Evolutionary conservation across 2,113 vertebrate genomes (phyloP), one percentile per base, ranked within the genome.

Genomic region (Pterocles orientalis): DNA sequence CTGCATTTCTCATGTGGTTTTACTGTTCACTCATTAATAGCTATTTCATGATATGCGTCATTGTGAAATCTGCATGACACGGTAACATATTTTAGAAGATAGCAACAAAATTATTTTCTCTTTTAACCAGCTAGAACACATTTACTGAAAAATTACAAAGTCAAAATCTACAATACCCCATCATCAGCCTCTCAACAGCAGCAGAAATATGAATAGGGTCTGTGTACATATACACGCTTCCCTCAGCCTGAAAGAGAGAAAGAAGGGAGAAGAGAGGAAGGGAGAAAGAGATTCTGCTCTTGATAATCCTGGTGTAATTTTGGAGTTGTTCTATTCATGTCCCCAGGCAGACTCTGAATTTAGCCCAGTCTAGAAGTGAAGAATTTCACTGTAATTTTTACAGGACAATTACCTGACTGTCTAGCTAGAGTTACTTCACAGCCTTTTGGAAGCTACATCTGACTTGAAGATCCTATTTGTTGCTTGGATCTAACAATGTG

Each of bases 371-470:
- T 54, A 81, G 28, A 14, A 84, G 21, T 69, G 45, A 73, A 94
- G 28, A 80, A 84, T 82, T 53, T 54, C 45, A 57, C 39, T 28
- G 53, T 20, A 88, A 90, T 89, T 95, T 92, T 95, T 95, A 94
- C 91, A 96, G 79, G 86, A 78, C 78, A 83, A 92, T 95, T 96
- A 95, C 80, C 85, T 91, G 86, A 92, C 79, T 96, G 96, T 94
- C 92, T 93, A 91, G 92, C 86, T 94, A 61, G 70, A 97, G 94
- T 79, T 92, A 88, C 88, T 97, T 94, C 88, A 95, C 53, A 95
- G 87, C 61, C 61, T 84, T 95, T 95, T 85, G 83, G 94, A 97
- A 97, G 86, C 83, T 65, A 54, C 56, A 24, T 87, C 80, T 92
- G 91, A 97, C 88, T 83, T 62, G 88, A 88, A 93, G 88, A 93